Conservation (phyloP, 2,797 vertebrate species). For the Myotis pilosus region DNA sequence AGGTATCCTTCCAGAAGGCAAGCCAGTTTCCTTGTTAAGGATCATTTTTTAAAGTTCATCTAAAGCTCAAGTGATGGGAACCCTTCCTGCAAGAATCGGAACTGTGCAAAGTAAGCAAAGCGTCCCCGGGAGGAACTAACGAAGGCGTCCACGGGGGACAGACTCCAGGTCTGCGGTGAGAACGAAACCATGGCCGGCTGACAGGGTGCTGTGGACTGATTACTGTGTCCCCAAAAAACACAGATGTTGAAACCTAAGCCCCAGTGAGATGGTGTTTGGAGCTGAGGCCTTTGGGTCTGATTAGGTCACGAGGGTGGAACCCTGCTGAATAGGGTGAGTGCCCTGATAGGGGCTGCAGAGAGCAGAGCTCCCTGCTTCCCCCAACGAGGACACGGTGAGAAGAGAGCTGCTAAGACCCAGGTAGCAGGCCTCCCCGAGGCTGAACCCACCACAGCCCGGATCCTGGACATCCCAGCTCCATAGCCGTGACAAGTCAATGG, state of each 20-base stretch:
- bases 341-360: not conserved
- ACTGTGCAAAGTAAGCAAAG: not conserved
- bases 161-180: not conserved
- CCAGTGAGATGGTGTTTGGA: not conserved
- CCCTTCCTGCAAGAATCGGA: not conserved
- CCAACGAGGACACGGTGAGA: not conserved
- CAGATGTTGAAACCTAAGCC: not conserved
- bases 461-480: not conserved
- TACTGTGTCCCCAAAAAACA: too few species aligned
- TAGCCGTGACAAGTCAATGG: not conserved
- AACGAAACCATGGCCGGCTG: not conserved
- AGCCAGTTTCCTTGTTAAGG: not conserved
- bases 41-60: not conserved
- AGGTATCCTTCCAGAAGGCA: constrained; percentile 22
- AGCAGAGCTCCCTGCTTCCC: not conserved
- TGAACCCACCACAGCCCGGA: not conserved
- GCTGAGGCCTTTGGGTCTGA: not conserved
- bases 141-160: not conserved
- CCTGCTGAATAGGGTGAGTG: not conserved
- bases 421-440: not conserved
- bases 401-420: not conserved
- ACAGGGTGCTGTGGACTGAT: not conserved
- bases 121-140: not conserved
- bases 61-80: not conserved
- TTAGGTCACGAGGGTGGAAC: not conserved